Evolutionary conservation across 2,888 invertebrate species (phyloP), one percentile per base, ranked within the genome.

Genomic region (Pterostichus niger): DNA sequence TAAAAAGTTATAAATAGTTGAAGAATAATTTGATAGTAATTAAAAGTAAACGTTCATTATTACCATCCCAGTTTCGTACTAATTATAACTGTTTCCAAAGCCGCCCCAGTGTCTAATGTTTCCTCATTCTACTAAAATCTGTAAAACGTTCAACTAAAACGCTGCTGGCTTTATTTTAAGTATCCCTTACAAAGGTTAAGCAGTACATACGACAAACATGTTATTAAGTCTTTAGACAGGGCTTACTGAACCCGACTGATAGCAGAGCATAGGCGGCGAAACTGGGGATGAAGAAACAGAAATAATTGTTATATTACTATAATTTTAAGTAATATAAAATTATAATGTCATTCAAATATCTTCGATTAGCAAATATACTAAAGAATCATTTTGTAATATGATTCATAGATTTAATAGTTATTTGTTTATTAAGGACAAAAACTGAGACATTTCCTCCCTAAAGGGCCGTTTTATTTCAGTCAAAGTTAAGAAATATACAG

Each of bases 181-280:
- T 86, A 86, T 86, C 85, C 79, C 84, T 86, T 86, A 86, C 86
- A 86, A 86, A 86, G 86, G 85, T 84, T 83, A 84, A 59, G 83
- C 85, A 85, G 86, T 59, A 56, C 24, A 56, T 9, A 56, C 11
- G 83, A 81, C 76, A 84, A 85, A 84, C 84, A 85, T 80, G 68
- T 80, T 52, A 80, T 80, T 80, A 80, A 80, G 80, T 80, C 80
- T 49, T 80, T 31, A 80, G 35, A 52, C 64, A 33, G 49, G 64
- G 52, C 31, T 79, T 64, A 31, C 46, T 15, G 24, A 44, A 64
- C 15, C 11, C 13, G 52, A 46, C 77, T 35, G 40, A 59, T 11
- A 31, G 7, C 9, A 10, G 59, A 9, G 9, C 59, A 59, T 31
- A 11, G 17, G 10, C 59, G 59, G 24, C 31, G 59, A n/a, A 49